Evolutionary conservation across 2,888 invertebrate genomes (phyloP).

Genomic region (Xestia c-nigrum): DNA sequence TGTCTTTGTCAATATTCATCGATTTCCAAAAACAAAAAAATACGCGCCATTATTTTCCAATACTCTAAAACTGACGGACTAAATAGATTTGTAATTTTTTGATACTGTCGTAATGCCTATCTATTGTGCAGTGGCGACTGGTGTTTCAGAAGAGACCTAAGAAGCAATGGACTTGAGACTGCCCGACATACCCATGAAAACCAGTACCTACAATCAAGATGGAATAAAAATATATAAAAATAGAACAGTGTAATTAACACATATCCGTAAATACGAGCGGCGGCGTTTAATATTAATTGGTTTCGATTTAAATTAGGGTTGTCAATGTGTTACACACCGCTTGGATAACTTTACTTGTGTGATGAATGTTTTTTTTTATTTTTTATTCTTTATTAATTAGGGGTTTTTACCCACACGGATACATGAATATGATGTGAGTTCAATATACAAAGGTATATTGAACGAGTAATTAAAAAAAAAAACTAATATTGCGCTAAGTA

Average conservation of each 20-base stretch:
- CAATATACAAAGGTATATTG: too few relatives aligned
- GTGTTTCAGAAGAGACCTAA: neutral
- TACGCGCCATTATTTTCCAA: too few relatives aligned
- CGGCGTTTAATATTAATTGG: conserved; percentile 20
- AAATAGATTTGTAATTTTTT: too few relatives aligned
- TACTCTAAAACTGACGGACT: too few relatives aligned
- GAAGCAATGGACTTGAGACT: neutral
- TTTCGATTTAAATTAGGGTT: conserved; percentile 35
- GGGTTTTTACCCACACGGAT: too few relatives aligned
- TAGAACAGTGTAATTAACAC: conserved; percentile 3
- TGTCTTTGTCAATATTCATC: too few relatives aligned
- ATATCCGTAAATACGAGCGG: conserved; percentile 12
- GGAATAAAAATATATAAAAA: neutral
- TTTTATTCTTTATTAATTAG: too few relatives aligned
- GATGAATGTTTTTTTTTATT: too few relatives aligned
- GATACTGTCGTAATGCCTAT: too few relatives aligned
- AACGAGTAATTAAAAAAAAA: neutral
- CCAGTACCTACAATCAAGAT: neutral
- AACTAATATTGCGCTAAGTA: neutral
- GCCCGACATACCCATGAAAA: neutral
- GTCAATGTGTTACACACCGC: neutral
- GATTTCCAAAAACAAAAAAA: too few relatives aligned
- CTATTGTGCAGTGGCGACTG: too few relatives aligned
- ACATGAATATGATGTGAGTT: neutral
- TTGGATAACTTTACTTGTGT: neutral